These are phyloP conservation scores for Trissonchulus sp. DNA, from an alignment of 2,888 invertebrate species.

Conservation along the genomic window DNA sequence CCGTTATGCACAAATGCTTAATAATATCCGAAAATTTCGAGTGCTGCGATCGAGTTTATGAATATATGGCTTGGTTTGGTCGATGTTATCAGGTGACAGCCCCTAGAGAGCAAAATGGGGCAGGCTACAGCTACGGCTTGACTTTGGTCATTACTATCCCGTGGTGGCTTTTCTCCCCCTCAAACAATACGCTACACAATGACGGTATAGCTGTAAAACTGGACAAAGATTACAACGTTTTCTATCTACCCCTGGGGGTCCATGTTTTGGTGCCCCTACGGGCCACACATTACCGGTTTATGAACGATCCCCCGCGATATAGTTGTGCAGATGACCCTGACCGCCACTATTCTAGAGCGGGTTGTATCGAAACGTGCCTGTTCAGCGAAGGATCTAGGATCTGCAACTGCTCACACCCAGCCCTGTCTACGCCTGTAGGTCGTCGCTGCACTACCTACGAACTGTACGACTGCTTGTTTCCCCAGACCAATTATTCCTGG, in stretches of 20 bases:
- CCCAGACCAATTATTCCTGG: background rate
- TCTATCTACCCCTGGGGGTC: background rate
- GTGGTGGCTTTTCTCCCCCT: background rate
- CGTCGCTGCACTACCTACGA: background rate
- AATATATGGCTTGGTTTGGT: background rate
- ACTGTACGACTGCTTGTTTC: background rate
- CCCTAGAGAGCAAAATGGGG: background rate
- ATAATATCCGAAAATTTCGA: background rate
- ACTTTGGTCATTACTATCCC: background rate
- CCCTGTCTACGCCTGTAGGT: background rate
- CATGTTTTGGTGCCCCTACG: constrained; percentile 15
- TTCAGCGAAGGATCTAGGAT: background rate
- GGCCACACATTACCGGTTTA: background rate
- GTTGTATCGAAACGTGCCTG: background rate
- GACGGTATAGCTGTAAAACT: background rate
- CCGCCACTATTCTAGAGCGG: background rate
- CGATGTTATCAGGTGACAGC: background rate
- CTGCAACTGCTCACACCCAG: background rate
- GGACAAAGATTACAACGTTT: background rate
- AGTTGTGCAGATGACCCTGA: background rate
- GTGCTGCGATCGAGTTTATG: background rate
- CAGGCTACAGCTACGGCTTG: background rate
- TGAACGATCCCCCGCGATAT: background rate
- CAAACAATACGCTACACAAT: background rate
- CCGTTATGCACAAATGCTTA: background rate